A percentile compares a stretch with the other conserved stretches of the same genome.
phyloP scores from a whole-genome alignment of 2,797 vertebrate genomes.

The Anisognathus igniventris region DNA sequence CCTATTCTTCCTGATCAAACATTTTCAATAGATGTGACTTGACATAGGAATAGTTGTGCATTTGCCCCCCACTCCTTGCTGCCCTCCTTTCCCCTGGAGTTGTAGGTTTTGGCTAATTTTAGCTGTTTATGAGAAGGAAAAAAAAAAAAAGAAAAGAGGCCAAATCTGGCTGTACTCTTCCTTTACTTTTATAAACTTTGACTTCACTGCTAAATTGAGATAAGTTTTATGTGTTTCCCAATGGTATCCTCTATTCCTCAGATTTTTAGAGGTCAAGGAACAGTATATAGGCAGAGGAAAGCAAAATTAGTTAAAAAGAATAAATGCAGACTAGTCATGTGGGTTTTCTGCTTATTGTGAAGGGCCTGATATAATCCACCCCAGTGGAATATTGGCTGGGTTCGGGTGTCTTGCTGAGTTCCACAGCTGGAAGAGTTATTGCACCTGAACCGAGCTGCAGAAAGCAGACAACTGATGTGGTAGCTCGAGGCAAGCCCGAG shows the following conservation, averaged over 20 bases:
- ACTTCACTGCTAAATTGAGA: background rate
- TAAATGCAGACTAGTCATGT: background rate
- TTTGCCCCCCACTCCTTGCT: rapidly evolving
- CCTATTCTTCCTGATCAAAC: background rate
- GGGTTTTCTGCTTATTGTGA: background rate
- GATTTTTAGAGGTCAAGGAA: background rate
- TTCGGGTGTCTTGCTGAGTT: background rate
- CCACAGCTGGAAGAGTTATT: background rate
- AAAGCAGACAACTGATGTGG: background rate
- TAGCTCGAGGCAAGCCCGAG: background rate
- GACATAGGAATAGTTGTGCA: background rate
- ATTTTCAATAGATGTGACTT: background rate
- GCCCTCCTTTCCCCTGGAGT: background rate
- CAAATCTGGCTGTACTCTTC: background rate
- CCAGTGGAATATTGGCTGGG: background rate
- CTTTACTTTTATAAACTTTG: background rate
- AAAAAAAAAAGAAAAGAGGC: background rate
- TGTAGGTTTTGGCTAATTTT: background rate
- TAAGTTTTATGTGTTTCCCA: background rate
- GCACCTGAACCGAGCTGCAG: background rate
- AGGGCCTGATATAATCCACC: background rate
- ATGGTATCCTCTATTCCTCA: background rate
- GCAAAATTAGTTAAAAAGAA: background rate
- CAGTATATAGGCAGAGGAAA: background rate
- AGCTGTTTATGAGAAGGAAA: background rate